Percentiles rank a stretch among this genome's conserved stretches.
Conservation (phyloP, 1,140 invertebrate species). For the Drosophila ficusphila region DNA sequence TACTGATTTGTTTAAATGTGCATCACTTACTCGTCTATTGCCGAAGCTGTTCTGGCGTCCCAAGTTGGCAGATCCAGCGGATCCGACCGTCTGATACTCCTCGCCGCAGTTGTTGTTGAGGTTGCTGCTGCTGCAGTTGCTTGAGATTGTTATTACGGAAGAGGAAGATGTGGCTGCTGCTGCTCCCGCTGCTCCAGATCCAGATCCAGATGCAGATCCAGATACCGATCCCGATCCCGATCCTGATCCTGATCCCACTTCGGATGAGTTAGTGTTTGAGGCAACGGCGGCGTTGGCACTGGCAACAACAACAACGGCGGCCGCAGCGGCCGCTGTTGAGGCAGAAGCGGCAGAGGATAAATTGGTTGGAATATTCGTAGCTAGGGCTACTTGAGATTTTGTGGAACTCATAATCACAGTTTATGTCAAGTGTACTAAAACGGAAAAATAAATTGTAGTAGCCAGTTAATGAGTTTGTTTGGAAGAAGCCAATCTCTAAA, state of each 20-base stretch:
- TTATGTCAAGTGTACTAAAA: constrained; percentile 81
- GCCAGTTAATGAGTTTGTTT: no score
- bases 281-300: constrained; percentile 66
- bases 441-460: background rate
- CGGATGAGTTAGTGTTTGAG: constrained; percentile 52
- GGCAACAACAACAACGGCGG: constrained; percentile 75
- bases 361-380: constrained; percentile 84
- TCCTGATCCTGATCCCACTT: constrained; percentile 24
- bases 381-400: constrained; percentile 84
- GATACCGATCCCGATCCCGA: constrained; percentile 14
- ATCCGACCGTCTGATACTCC: constrained; percentile 46
- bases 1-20: background rate
- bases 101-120: constrained; percentile 67
- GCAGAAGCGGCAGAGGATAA: constrained; percentile 72
- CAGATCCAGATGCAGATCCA: constrained; percentile 28
- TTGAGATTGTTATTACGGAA: constrained; percentile 19
- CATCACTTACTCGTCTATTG: constrained; percentile 78
- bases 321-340: constrained; percentile 72
- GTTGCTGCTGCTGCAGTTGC: constrained; percentile 44
- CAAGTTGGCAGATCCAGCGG: constrained; percentile 53
- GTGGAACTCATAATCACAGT: constrained; percentile 84
- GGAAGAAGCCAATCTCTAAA: no score
- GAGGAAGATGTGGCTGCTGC: constrained; percentile 30
- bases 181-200: constrained; percentile 22
- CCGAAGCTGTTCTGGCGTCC: constrained; percentile 81